Evolutionary conservation across 2,888 invertebrate genomes (phyloP), one percentile per base, ranked within the genome.

Genomic region (Sinodicranocentrus sp.): DNA sequence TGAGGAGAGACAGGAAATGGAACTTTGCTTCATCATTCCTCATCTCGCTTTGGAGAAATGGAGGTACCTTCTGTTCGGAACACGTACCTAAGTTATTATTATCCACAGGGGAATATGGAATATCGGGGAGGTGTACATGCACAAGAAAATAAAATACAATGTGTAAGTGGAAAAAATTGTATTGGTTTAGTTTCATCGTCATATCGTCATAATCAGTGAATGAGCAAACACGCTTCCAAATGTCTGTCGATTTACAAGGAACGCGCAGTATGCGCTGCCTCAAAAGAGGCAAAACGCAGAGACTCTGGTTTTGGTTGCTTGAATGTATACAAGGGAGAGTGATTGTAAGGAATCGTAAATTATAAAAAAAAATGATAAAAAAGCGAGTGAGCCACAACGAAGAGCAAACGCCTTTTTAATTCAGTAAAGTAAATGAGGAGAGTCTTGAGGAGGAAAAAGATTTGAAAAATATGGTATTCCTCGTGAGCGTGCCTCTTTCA

Each of bases 71-170:
- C 15, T n/a, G 48, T 48, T 48, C 48, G 3, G 48, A 48, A 48
- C n/a, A 48, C 5, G 8, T 48, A 17, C n/a, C n/a, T 5, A 48
- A 17, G 17, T n/a, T 48, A 48, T 48, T 2, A 48, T 61, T 28
- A 61, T 61, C 61, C 28, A 61, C 61, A 33, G 28, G 61, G 61
- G 61, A 61, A 61, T 61, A 28, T n/a, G 3, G 33, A 33, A 33
- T 6, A 33, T 33, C 10, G 33, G 3, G 33, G 3, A 33, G 33
- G 3, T 6, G 3, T 10, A 33, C 33, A 33, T 33, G n/a, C 33
- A 33, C 33, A n/a, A n/a, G 33, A 33, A 33, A 33, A 33, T 33
- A 6, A 33, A 6, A 33, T 10, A 33, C 10, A 33, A 33, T 33
- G 33, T 10, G 10, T 33, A 10, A 3, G 10, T 33, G 10, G 10